These are phyloP conservation scores for Takifugu ocellatus DNA, from an alignment of 2,797 vertebrate genomes.

Conservation along the genomic window DNA sequence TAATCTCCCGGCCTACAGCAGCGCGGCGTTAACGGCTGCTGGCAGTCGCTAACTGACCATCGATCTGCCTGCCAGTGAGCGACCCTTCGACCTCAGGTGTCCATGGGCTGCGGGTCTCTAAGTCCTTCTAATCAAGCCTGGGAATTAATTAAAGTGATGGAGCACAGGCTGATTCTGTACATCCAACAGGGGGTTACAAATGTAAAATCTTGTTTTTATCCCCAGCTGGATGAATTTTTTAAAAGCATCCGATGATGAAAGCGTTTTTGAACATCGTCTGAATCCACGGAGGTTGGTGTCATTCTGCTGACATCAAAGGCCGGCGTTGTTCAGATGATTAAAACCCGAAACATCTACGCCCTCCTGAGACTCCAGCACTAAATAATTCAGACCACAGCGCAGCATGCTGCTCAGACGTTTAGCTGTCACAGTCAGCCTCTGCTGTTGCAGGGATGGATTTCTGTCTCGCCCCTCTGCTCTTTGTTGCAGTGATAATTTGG, in stretches of 20 bases:
- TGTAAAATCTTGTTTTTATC: conserved; percentile 6
- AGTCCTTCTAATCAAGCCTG: conserved; percentile 59
- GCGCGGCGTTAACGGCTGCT: conserved; percentile 3
- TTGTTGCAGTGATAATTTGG: too few species aligned
- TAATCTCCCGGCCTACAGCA: conserved; percentile 1
- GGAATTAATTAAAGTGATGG: conserved; percentile 28
- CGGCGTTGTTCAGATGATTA: neutral
- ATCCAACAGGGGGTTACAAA: neutral
- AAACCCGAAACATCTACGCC: conserved; percentile 3
- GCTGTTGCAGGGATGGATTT: too few species aligned
- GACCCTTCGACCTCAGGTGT: conserved; percentile 34
- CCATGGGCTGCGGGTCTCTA: conserved; percentile 36
- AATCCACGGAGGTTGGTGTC: conserved; percentile 5
- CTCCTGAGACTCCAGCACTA: neutral
- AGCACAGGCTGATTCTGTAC: neutral
- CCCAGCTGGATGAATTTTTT: neutral
- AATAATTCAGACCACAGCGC: neutral
- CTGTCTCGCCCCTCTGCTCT: too few species aligned
- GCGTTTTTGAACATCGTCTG: neutral
- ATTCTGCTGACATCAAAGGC: neutral
- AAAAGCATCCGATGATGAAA: conserved; percentile 2
- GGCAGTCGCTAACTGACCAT: conserved; percentile 19
- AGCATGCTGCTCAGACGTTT: too few species aligned
- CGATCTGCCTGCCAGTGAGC: conserved; percentile 43
- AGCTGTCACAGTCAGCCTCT: too few species aligned